phyloP scores from a whole-genome alignment of 2,113 vertebrate genomes.

The Callithrix jacchus region DNA sequence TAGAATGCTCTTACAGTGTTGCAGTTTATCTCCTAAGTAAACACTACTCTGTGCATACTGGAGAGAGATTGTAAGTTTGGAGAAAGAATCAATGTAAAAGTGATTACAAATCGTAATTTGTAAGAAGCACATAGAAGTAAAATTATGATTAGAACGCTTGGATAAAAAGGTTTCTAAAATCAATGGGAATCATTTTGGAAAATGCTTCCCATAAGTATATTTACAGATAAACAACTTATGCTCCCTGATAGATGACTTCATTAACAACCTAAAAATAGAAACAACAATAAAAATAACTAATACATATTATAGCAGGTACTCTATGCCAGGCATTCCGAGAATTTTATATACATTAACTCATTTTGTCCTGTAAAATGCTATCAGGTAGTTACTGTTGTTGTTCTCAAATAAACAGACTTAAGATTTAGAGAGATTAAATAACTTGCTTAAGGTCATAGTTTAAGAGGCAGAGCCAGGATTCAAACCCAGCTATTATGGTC shows the following conservation, averaged over 20 bases:
- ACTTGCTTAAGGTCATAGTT: background rate
- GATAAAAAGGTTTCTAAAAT: background rate
- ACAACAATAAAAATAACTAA: conserved; percentile 25
- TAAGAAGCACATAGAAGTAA: background rate
- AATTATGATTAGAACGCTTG: background rate
- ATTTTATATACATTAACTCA: conserved; percentile 6
- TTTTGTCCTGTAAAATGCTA: background rate
- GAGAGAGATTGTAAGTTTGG: background rate
- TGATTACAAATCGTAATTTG: background rate
- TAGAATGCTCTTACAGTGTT: background rate
- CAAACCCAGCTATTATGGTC: background rate
- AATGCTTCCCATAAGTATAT: background rate
- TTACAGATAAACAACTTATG: background rate
- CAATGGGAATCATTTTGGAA: conserved; percentile 35
- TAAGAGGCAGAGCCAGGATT: background rate
- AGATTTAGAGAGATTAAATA: background rate
- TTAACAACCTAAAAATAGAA: background rate
- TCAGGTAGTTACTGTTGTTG: background rate
- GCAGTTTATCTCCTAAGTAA: background rate
- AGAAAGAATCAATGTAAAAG: conserved; percentile 32
- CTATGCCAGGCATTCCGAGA: background rate
- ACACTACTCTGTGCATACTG: background rate
- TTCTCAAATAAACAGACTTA: background rate
- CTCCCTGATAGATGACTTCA: background rate
- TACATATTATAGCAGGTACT: background rate